Evolutionary conservation across 2,113 vertebrate species (phyloP), one percentile per base, ranked within the genome.

Genomic region (Vulpes vulpes): DNA sequence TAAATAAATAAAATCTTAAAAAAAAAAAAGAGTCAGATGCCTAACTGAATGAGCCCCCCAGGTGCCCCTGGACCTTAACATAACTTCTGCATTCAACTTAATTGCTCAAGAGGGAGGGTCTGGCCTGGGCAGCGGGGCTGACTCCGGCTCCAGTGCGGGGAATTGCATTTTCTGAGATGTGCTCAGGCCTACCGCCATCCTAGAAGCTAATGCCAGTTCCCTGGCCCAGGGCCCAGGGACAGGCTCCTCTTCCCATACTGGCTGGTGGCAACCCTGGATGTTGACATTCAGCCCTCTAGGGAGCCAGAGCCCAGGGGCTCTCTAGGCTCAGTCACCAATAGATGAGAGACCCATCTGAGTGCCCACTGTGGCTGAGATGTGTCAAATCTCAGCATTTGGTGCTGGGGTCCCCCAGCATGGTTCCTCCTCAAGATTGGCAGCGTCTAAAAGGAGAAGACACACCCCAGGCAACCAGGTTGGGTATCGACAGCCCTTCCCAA

Each of bases 31-130:
- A n/a, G 67, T 69, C 67, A 19, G 32, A 19, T 19, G 67, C 67
- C 35, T 9, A 1, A 69, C 32, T 19, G 67, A 69, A 32, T 20
- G 67, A 69, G 32, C 32, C 67, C 32, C 32, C 32, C 67, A 69
- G 32, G 67, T 19, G 32, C 17, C 32, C 32, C 17, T 8, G 8
- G 67, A 35, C 35, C 32, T 35, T 2, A 20, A 43, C 43, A 92
- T 98, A 90, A 98, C 92, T 89, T 87, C 96, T 93, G 97, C 76
- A 84, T 97, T 97, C 97, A 97, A 96, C 95, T 96, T 96, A 97
- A 94, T 97, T 64, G 95, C 97, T 97, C 95, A 95, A 82, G 78
- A 17, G 12, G 0, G 38, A 57, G 84, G 51, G 80, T 2, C 35
- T 9, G 11, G 79, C 90, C 95, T 86, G 81, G 98, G 97, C 96